Evolutionary conservation across 2,888 invertebrate genomes (phyloP).

Genomic region (Drosophila picticornis): DNA sequence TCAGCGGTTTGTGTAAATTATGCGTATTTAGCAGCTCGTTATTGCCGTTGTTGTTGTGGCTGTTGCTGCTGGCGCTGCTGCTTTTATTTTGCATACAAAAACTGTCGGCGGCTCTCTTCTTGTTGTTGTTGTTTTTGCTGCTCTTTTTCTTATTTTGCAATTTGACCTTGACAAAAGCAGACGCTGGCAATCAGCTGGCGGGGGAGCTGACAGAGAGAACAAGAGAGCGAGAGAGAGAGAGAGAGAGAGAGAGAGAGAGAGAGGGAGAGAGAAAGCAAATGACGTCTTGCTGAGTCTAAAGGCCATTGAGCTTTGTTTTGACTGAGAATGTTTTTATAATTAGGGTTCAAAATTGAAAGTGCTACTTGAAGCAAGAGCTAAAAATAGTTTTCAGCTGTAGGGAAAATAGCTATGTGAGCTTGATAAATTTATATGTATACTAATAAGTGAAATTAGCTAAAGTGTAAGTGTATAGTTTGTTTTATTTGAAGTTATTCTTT

Average conservation of each 20-base stretch:
- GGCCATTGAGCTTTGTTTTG: conserved; percentile 2
- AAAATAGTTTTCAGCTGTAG: neutral
- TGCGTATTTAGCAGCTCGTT: conserved; percentile 59
- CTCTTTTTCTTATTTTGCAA: conserved; percentile 26
- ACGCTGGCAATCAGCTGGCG: conserved; percentile 11
- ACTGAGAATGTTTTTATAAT: conserved; percentile 2
- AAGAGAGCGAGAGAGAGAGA: neutral
- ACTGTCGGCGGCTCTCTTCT: conserved; percentile 58
- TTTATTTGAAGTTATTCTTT: neutral
- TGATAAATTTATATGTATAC: neutral
- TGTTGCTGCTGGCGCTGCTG: conserved; percentile 45
- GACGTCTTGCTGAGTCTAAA: conserved; percentile 19
- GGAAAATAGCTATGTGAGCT: neutral
- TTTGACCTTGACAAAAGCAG: conserved; percentile 47
- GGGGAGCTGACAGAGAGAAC: neutral
- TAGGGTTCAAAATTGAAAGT: neutral
- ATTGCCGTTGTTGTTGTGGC: conserved; percentile 28
- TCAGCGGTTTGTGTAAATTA: conserved; percentile 64
- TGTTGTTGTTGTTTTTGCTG: conserved; percentile 13
- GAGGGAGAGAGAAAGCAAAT: neutral
- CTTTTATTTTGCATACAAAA: conserved; percentile 76
- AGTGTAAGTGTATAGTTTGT: neutral
- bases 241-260: neutral
- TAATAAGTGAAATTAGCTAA: neutral
- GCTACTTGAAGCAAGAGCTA: neutral